A percentile compares a stretch with the other conserved stretches of the same genome.
Evolutionary conservation across 37 sponge, comb jelly and placozoan genomes (phyloP).

Genomic region (Halichondria panicea): DNA sequence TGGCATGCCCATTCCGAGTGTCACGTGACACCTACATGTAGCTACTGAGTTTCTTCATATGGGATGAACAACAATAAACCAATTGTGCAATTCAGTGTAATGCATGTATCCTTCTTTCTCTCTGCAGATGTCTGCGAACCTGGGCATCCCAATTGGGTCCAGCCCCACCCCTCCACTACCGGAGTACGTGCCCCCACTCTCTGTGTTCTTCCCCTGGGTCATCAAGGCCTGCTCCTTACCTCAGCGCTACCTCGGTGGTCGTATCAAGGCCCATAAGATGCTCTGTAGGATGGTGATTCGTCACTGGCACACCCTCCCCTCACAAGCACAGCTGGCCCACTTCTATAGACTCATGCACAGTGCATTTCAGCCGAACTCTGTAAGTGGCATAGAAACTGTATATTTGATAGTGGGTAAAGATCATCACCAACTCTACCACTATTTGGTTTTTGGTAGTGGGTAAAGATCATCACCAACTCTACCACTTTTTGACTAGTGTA

Average conservation of each 20-base stretch:
- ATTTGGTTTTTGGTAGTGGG: too few relatives aligned
- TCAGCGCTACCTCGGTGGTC: slow-evolving; percentile 25
- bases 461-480: too few relatives aligned
- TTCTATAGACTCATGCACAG: slow-evolving; percentile 78
- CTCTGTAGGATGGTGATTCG: slow-evolving; percentile 75
- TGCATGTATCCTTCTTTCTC: background rate
- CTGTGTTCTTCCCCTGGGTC: slow-evolving; percentile 62
- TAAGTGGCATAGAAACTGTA: slow-evolving; percentile 5
- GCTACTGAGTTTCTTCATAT: too few relatives aligned
- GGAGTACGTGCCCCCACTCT: slow-evolving; percentile 59
- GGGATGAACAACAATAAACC: too few relatives aligned
- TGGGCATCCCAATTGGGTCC: slow-evolving; percentile 53
- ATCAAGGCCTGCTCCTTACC: slow-evolving; percentile 36
- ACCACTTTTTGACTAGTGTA: too few relatives aligned
- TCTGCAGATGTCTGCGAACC: slow-evolving; percentile 59
- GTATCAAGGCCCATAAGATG: slow-evolving; percentile 63
- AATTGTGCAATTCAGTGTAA: too few relatives aligned
- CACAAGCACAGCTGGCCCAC: slow-evolving; percentile 38
- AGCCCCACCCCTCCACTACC: slow-evolving; percentile 59
- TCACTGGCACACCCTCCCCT: slow-evolving; percentile 52
- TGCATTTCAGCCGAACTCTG: slow-evolving; percentile 43
- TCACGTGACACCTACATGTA: too few relatives aligned
- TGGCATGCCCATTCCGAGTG: too few relatives aligned
- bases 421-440: background rate
- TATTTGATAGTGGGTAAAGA: background rate